Evolutionary conservation across 1,140 invertebrate genomes (phyloP), one percentile per base, ranked within the genome.

Genomic region (Melipona quadrifasciata): DNA sequence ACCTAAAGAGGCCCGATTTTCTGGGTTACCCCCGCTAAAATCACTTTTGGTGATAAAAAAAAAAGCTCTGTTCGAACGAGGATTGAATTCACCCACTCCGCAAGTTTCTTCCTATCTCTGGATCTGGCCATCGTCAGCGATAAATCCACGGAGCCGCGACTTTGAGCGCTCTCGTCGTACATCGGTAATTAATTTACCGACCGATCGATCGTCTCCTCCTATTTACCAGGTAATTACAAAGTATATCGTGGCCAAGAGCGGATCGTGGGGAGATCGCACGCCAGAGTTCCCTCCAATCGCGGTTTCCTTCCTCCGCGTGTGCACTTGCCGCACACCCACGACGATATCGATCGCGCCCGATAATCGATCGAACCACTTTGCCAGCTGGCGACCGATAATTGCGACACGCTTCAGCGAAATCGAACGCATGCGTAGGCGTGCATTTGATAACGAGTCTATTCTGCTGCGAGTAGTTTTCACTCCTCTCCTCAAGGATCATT

Each of bases 121-220:
- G 19, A n/a, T 21, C 16, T 1, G n/a, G 24, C 31, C 27, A 2
- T 58, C 21, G 27, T 75, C 55, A 6, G 39, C 57, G 11, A 64
- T 34, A 57, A 74, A 82, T 64, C 70, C 39, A 21, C 68, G 39
- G 57, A 31, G 57, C 34, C 39, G 55, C n/a, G 27, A 81, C 57
- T 82, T 65, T 75, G n/a, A 75, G n/a, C 71, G 47, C 55, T 55
- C 71, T 53, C 24, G 47, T 75, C 55, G 65, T 51, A n/a, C 47
- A 70, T 39, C 47, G 39, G n/a, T n/a, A 19, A 82, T 74, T 64
- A 67, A 75, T 65, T 55, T 57, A 24, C 19, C 31, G 65, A 55
- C 27, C 47, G 39, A 73, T 51, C 80, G 24, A 34, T 21, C 71
- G 24, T 21, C 68, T 70, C 21, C 68, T 14, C 24, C 39, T 39